These are phyloP conservation scores for Lampris incognitus DNA, from an alignment of 2,113 vertebrate genomes.

Conservation along the genomic window DNA sequence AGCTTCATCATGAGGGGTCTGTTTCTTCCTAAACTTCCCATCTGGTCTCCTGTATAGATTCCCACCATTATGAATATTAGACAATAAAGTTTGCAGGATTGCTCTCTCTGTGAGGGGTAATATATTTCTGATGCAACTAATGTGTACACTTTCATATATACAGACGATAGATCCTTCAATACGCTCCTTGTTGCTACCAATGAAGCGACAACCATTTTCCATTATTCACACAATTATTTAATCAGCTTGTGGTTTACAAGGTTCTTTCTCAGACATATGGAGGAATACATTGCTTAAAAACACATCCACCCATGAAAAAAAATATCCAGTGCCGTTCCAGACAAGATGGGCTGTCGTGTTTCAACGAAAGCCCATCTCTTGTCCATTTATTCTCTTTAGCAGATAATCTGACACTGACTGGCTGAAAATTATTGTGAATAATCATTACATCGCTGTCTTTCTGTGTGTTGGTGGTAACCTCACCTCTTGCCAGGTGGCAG, in stretches of 20 bases:
- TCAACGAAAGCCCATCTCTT: not conserved
- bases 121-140: slow-evolving; percentile 10
- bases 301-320: no score
- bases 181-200: slow-evolving; percentile 7
- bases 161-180: not conserved
- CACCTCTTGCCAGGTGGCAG: slow-evolving; percentile 70
- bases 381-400: no score
- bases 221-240: slow-evolving; percentile 3
- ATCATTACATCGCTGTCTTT: not conserved
- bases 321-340: slow-evolving; percentile 3
- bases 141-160: slow-evolving; percentile 4
- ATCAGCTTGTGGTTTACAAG: slow-evolving; percentile 1
- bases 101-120: no score
- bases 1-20: slow-evolving; percentile 92
- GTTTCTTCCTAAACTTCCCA: slow-evolving; percentile 88
- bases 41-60: slow-evolving; percentile 72
- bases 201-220: not conserved
- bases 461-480: slow-evolving; percentile 36
- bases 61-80: slow-evolving; percentile 9
- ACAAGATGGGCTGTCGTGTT: slow-evolving; percentile 24
- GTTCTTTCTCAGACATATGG: no score
- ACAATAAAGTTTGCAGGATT: not conserved
- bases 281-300: no score
- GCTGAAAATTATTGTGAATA: not conserved
- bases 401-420: not conserved